Percentiles rank a stretch among this genome's conserved stretches.
Conservation (phyloP, 64 coral and sea anemone species). For the Actinia equina region DNA sequence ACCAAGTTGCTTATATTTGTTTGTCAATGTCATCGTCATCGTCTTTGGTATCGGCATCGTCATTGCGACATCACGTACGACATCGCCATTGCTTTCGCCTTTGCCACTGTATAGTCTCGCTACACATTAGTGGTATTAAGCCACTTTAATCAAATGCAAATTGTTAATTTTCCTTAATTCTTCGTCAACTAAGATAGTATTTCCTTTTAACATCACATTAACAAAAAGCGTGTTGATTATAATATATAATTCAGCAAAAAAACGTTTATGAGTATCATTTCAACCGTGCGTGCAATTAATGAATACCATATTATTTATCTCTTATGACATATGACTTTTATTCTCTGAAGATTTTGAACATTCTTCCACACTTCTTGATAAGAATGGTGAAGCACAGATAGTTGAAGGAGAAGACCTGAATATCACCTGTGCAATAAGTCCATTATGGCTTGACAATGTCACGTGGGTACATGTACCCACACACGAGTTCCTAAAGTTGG, state of each 20-base stretch:
- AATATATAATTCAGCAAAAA: too few relatives aligned
- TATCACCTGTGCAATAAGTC: neutral
- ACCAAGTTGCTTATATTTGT: too few relatives aligned
- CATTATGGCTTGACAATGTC: neutral
- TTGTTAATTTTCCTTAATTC: too few relatives aligned
- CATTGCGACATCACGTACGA: neutral
- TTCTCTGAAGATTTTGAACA: neutral
- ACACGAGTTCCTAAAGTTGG: neutral
- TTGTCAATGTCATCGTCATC: neutral
- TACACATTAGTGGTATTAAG: neutral
- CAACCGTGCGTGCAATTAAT: too few relatives aligned
- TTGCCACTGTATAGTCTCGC: too few relatives aligned
- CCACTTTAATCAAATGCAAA: too few relatives aligned
- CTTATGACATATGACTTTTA: neutral
- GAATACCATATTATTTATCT: too few relatives aligned
- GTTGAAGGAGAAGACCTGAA: neutral
- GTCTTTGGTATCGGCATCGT: neutral
- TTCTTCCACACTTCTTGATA: neutral
- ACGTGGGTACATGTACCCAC: neutral
- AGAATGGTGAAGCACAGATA: neutral
- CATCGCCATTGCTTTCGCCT: neutral
- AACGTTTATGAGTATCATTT: too few relatives aligned
- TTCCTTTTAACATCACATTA: too few relatives aligned
- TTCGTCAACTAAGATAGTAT: too few relatives aligned
- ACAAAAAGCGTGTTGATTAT: too few relatives aligned